These are phyloP conservation scores for Drosophila meridiana DNA, from an alignment of 2,888 invertebrate species.

Conservation along the genomic window DNA sequence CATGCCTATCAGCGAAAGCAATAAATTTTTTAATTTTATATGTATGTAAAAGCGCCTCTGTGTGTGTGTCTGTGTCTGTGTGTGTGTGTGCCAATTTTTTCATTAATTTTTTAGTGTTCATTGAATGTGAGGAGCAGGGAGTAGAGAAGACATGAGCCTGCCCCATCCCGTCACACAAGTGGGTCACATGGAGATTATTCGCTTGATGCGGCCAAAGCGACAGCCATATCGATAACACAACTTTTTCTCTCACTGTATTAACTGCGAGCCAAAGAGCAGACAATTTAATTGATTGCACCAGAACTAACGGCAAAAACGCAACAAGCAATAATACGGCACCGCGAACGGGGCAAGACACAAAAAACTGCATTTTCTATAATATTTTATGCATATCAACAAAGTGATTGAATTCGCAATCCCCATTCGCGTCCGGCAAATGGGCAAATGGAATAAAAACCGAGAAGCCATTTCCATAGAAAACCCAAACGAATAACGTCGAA, in stretches of 20 bases:
- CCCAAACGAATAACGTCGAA: not conserved
- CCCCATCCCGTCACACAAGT: not conserved
- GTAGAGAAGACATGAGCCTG: not conserved
- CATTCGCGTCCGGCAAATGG: not conserved
- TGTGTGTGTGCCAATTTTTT: conserved; percentile 60
- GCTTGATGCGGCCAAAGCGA: conserved; percentile 34
- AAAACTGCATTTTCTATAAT: conserved; percentile 18
- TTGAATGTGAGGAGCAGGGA: not conserved
- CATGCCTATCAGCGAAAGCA: conserved; percentile 76
- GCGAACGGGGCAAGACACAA: not conserved
- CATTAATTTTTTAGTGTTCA: conserved; percentile 77
- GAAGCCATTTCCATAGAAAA: conserved; percentile 6
- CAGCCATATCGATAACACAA: conserved; percentile 39
- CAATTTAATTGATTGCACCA: conserved; percentile 60
- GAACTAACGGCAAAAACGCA: conserved; percentile 25
- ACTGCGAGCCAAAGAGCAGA: conserved; percentile 33
- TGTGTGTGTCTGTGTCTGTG: not conserved
- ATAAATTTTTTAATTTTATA: conserved; percentile 80
- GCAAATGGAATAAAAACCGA: not conserved
- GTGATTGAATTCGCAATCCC: conserved; percentile 22
- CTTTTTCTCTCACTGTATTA: conserved; percentile 7
- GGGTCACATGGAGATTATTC: conserved; percentile 38
- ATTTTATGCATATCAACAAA: conserved; percentile 24
- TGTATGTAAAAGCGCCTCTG: conserved; percentile 9
- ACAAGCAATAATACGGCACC: conserved; percentile 4